Percentiles rank a stretch among this genome's conserved stretches.
These are phyloP conservation scores for Cichladusa arquata DNA, from an alignment of 2,113 vertebrate genomes.

Conservation along the genomic window DNA sequence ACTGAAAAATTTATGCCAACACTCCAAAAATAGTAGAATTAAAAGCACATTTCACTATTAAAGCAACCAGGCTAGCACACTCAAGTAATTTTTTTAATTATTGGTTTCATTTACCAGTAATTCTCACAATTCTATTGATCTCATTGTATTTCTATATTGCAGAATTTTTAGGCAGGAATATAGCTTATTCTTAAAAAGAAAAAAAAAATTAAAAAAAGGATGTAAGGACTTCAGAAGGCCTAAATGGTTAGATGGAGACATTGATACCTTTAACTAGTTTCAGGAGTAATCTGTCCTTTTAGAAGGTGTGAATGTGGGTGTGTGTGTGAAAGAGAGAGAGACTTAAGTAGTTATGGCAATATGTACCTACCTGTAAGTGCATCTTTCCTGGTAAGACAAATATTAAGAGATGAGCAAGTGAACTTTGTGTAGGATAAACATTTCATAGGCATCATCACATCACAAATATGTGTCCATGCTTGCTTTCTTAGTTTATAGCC, in stretches of 20 bases:
- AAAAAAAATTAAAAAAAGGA: neutral
- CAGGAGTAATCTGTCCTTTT: neutral
- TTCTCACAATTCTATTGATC: neutral
- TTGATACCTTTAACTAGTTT: neutral
- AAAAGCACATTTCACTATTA: neutral
- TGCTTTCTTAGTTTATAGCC: neutral
- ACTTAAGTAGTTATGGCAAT: neutral
- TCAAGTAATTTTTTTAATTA: neutral
- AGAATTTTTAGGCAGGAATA: neutral
- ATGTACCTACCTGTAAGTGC: neutral
- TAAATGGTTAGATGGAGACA: neutral
- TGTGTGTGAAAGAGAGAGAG: neutral
- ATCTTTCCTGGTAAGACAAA: neutral
- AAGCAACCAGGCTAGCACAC: neutral
- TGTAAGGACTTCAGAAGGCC: neutral
- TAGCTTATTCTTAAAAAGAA: neutral
- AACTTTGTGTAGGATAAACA: neutral
- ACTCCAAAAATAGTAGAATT: neutral
- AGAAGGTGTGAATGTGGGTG: neutral
- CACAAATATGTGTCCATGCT: neutral
- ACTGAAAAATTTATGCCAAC: neutral
- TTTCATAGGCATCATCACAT: neutral
- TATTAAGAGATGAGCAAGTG: neutral
- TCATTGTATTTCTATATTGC: neutral
- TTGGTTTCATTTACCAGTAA: neutral